phyloP scores from a whole-genome alignment of 2,888 invertebrate genomes.

The Allacma fusca region DNA sequence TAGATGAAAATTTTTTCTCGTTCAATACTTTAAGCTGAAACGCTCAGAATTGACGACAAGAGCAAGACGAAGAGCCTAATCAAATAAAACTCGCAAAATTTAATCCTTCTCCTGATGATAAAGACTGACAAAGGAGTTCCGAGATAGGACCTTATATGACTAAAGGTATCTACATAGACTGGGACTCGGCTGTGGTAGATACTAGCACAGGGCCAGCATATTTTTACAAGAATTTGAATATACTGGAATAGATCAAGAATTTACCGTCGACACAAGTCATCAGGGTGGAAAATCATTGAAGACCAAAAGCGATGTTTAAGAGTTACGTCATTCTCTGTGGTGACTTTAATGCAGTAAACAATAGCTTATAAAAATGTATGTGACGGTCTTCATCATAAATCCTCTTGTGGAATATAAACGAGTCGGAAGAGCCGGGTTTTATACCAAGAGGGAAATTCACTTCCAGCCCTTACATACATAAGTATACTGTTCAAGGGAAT shows the following conservation, averaged over 20 bases:
- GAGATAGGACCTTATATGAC: too few relatives aligned
- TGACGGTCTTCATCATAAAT: conserved; percentile 4
- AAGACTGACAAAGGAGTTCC: background rate
- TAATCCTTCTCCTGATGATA: background rate
- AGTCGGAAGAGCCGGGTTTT: background rate
- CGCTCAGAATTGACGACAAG: background rate
- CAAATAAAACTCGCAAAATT: background rate
- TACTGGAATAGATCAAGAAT: background rate
- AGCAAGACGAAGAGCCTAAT: background rate
- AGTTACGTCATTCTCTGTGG: background rate
- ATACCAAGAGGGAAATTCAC: background rate
- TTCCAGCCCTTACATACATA: background rate
- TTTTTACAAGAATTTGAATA: background rate
- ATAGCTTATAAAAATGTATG: conserved; percentile 28
- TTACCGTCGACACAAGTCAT: background rate
- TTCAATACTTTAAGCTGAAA: background rate
- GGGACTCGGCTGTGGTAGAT: too few relatives aligned
- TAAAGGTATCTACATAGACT: too few relatives aligned
- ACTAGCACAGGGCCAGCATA: too few relatives aligned
- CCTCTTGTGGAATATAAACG: background rate
- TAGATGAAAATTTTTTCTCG: background rate
- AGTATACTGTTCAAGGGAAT: background rate
- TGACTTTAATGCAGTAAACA: background rate
- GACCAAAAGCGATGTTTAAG: background rate
- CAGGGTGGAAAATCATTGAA: background rate